Evolutionary conservation across 2,113 vertebrate species (phyloP), one percentile per base, ranked within the genome.

Genomic region (Colaptes auratus): DNA sequence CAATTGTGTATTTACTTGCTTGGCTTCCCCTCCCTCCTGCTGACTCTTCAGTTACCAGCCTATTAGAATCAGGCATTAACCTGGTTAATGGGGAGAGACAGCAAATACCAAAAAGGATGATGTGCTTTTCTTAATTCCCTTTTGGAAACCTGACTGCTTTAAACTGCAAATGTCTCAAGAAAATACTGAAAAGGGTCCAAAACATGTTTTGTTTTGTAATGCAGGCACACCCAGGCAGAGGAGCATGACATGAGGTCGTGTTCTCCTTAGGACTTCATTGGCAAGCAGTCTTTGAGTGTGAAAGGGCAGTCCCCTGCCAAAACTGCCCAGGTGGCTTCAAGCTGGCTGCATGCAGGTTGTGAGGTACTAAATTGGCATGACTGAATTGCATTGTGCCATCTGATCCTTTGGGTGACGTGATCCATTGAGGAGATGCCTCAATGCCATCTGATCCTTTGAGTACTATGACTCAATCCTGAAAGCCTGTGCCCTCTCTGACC

Each of bases 21-120:
- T 86, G 83, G 53, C 73, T 95, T 83, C 80, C 33, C 36, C n/a
- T 88, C 69, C 72, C 69, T 96, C 82, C 81, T 0, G 6, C 25
- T 2, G 31, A 9, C 61, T 88, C 88, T 81, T 93, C 44, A 36
- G 88, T 88, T 88, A 90, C 58, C 73, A 79, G 44, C 35, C 64
- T 82, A 72, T 95, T 94, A 88, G 86, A 86, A 82, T 61, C 76
- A 84, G 33, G 48, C 77, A 81, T 94, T 97, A 95, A 88, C 82
- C 90, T 88, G 82, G 72, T 86, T 95, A 96, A 88, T 94, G 88
- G 82, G 53, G 65, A 92, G 82, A 95, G 89, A 86, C 91, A 81
- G 69, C 85, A 94, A 86, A 91, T 81, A 94, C 72, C 36, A 91
- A 82, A 53, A 93, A 93, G 71, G 72, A 85, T 91, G 33, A 75